These are phyloP conservation scores for Menidia beryllina DNA, from an alignment of 2,113 vertebrate species.

Conservation along the genomic window DNA sequence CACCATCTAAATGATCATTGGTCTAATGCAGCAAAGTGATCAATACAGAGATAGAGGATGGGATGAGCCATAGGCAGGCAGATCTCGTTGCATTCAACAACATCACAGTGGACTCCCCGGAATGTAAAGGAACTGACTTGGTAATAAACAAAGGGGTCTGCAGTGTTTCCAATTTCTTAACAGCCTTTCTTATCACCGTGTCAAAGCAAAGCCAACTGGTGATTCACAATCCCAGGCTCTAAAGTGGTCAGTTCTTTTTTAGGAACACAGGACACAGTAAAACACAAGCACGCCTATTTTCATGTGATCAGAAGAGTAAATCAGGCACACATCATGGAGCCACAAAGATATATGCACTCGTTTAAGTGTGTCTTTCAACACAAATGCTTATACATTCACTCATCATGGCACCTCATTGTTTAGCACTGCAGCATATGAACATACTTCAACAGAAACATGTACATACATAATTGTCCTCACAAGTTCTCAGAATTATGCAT, in stretches of 20 bases:
- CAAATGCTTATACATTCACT: conserved; percentile 3
- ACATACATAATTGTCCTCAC: conserved; percentile 11
- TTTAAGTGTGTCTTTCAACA: conserved; percentile 15
- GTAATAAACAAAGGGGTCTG: conserved; percentile 13
- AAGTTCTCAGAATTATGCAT: neutral
- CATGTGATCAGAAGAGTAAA: neutral
- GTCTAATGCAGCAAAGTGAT: conserved; percentile 54
- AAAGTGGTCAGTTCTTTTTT: conserved; percentile 36
- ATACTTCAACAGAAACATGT: neutral
- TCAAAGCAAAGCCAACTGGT: conserved; percentile 31
- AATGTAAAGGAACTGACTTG: conserved; percentile 1
- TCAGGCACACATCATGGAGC: conserved; percentile 2
- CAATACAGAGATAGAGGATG: conserved; percentile 53
- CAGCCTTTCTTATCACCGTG: conserved; percentile 43
- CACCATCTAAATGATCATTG: conserved; percentile 59
- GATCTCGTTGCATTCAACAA: conserved; percentile 27
- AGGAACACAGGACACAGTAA: conserved; percentile 8
- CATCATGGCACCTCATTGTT: conserved; percentile 14
- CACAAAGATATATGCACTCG: neutral
- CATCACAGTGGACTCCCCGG: conserved; percentile 11
- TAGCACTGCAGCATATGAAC: conserved; percentile 12
- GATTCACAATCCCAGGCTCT: conserved; percentile 33
- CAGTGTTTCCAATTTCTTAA: conserved; percentile 62
- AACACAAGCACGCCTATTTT: neutral
- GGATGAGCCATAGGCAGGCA: conserved; percentile 28